Evolutionary conservation across 2,888 invertebrate species (phyloP), one percentile per base, ranked within the genome.

Genomic region (Papilio demoleus): DNA sequence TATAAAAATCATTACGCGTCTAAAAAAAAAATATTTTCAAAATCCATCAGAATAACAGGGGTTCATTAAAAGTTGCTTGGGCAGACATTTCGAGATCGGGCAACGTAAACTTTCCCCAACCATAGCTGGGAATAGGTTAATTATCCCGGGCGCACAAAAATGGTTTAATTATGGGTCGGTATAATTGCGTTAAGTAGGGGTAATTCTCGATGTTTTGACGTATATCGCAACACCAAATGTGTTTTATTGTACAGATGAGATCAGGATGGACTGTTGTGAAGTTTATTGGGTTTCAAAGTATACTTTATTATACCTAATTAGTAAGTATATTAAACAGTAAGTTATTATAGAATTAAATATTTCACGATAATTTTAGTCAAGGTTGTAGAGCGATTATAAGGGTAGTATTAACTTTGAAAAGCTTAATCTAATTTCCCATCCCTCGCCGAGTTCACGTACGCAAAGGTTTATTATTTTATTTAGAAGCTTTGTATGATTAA

Each of bases 131-230:
- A 72, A 77, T 77, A 75, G 73, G 78, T 81, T 84, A 84, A 86
- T 86, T 83, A 85, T 79, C 75, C 74, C 73, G 74, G 72, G 77
- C 74, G 76, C 79, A 81, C 76, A 81, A 84, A 84, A 84, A 79
- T 76, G 75, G 80, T 81, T 82, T 83, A 83, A 86, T 85, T 83
- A 81, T 79, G 77, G 77, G 79, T 79, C 68, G 76, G 70, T 77
- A 79, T 79, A 82, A 82, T 78, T 76, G 73, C 70, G 75, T 71
- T 76, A 78, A 82, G 77, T 79, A 78, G 78, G 79, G 77, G 73
- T 76, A 79, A 77, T 77, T 72, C 73, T 74, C 75, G 70, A 76
- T 72, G 74, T 73, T 75, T 68, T 71, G 67, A 70, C 72, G 75
- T 75, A 76, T 80, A 84, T 79, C 77, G 77, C 77, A 77, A 74